Evolutionary conservation across 2,888 invertebrate genomes (phyloP).

Genomic region (Cephus pulcher): DNA sequence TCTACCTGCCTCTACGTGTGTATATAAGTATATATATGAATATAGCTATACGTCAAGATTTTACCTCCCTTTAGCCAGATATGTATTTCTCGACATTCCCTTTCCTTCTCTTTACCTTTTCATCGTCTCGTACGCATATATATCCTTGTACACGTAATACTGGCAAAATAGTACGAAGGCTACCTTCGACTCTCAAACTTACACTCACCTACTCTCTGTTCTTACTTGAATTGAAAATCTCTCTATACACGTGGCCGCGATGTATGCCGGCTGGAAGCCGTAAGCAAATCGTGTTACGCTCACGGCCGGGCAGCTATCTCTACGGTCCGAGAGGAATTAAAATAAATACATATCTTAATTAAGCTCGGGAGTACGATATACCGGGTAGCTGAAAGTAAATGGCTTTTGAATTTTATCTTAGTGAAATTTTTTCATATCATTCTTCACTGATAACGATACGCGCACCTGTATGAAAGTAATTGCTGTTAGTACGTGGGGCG

Average conservation of each 20-base stretch:
- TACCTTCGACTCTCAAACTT: not conserved
- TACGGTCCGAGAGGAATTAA: slow-evolving; percentile 58
- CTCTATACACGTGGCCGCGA: slow-evolving; percentile 45
- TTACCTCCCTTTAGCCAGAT: not conserved
- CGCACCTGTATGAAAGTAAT: not conserved
- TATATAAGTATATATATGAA: not conserved
- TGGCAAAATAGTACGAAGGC: not conserved
- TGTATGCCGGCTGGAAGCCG: slow-evolving; percentile 52
- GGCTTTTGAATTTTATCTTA: not conserved
- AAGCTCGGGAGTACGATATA: slow-evolving; percentile 49
- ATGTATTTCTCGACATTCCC: not conserved
- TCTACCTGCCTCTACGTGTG: not conserved
- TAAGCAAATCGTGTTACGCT: slow-evolving; percentile 63
- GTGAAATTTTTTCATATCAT: not conserved
- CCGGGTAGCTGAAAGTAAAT: slow-evolving; percentile 32
- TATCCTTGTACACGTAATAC: not conserved
- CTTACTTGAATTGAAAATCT: slow-evolving; percentile 62
- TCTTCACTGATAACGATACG: not conserved
- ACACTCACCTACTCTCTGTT: slow-evolving; percentile 24
- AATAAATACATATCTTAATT: slow-evolving; percentile 66
- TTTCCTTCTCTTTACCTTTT: not conserved
- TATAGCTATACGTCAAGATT: not conserved
- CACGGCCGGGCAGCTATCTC: slow-evolving; percentile 48
- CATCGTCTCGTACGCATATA: not conserved
- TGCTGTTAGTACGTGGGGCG: not conserved